These are phyloP conservation scores for Brachypterus glaber DNA, from an alignment of 2,888 invertebrate species.

Conservation along the genomic window DNA sequence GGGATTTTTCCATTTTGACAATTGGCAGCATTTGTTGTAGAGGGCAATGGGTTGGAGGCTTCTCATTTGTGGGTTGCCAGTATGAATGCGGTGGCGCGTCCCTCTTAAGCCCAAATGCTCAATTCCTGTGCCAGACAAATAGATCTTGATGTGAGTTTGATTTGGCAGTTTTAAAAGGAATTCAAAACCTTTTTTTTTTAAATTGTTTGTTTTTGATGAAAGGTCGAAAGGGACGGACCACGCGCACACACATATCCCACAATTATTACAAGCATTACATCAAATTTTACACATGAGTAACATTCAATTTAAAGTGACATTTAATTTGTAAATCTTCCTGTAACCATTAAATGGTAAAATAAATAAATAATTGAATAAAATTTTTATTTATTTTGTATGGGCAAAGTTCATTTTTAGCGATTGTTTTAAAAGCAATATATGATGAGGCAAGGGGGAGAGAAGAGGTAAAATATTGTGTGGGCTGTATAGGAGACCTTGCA, in stretches of 20 bases:
- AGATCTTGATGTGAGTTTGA: constrained; percentile 1
- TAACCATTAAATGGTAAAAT: too few species aligned
- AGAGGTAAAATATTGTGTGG: too few species aligned
- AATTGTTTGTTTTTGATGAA: constrained; percentile 12
- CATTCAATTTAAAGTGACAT: too few species aligned
- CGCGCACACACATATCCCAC: constrained; percentile 33
- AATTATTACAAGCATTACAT: constrained; percentile 31
- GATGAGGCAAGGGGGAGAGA: too few species aligned
- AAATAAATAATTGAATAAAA: too few species aligned
- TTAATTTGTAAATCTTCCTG: too few species aligned
- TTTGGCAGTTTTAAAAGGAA: constrained; percentile 8
- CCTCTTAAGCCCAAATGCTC: constrained; percentile 26
- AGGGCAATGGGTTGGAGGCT: constrained; percentile 11
- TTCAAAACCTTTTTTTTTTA: constrained; percentile 12
- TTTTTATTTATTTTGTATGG: too few species aligned
- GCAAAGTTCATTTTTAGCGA: too few species aligned
- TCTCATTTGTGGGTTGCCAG: constrained; percentile 6
- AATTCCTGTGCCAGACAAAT: constrained; percentile 33
- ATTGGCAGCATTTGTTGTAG: constrained; percentile 4
- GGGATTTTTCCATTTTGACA: too few species aligned
- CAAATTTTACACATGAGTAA: constrained; percentile 19
- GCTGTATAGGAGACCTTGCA: too few species aligned
- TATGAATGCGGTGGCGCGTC: constrained; percentile 29
- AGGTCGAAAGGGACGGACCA: constrained; percentile 31
- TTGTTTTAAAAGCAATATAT: too few species aligned